Percentiles rank a stretch among this genome's conserved stretches.
Conservation (phyloP, 2,888 invertebrate genomes). For the Tetanocera ferruginea region DNA sequence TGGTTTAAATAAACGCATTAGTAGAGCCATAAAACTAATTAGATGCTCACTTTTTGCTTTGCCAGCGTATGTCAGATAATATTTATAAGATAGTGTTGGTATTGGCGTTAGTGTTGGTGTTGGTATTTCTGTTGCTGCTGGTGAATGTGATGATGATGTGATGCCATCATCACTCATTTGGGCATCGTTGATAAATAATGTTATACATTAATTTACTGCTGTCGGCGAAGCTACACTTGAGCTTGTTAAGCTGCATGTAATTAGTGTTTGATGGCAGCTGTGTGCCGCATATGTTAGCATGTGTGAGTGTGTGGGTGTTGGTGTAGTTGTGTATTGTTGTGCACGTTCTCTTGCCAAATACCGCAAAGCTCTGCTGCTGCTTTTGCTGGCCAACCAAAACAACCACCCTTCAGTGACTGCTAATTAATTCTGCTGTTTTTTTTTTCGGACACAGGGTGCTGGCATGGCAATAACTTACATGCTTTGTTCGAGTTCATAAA, state of each 20-base stretch:
- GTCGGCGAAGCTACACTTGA: background rate
- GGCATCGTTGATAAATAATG: constrained; percentile 16
- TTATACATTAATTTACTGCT: constrained; percentile 15
- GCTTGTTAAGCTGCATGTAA: background rate
- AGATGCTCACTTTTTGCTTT: no score
- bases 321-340: background rate
- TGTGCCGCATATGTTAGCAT: background rate
- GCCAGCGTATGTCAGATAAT: no score
- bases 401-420: no score
- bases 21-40: no score
- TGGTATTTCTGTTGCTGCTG: background rate
- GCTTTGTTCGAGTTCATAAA: no score
- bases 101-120: background rate
- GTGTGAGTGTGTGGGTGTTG: background rate
- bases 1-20: no score
- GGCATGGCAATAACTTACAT: no score
- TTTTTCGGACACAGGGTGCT: no score
- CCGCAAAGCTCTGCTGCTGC: no score
- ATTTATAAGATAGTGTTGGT: background rate
- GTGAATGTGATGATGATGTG: background rate
- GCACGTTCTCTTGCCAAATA: background rate
- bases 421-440: no score
- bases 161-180: constrained; percentile 2
- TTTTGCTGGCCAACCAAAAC: no score
- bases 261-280: background rate